Evolutionary conservation across 2,797 vertebrate species (phyloP).

Genomic region (Lateolabrax maculatus): DNA sequence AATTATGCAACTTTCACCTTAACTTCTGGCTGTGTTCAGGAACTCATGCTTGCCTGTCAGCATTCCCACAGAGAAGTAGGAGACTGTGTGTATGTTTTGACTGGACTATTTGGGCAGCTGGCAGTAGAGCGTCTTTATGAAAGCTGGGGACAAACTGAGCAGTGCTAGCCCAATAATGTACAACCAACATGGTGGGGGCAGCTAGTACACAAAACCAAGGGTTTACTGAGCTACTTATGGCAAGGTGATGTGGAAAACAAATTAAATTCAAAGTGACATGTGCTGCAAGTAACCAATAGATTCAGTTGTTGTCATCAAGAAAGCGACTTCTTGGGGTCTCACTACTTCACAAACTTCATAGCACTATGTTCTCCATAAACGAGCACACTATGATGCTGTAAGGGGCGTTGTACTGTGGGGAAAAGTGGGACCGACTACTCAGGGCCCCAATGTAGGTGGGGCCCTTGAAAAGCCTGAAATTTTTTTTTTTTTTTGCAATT

Average conservation of each 20-base stretch:
- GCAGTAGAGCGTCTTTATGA: background rate
- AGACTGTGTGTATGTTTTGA: background rate
- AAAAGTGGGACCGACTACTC: too few relatives aligned
- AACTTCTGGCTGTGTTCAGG: background rate
- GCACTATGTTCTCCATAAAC: background rate
- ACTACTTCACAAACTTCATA: background rate
- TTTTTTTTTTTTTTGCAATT: too few relatives aligned
- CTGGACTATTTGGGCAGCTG: conserved; percentile 7
- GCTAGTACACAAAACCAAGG: conserved; percentile 1
- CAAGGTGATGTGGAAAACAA: conserved; percentile 18
- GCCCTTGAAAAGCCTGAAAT: too few relatives aligned
- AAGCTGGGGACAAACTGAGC: conserved; percentile 9
- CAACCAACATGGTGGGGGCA: conserved; percentile 17
- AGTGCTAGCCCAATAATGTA: background rate
- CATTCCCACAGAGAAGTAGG: background rate
- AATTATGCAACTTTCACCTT: background rate
- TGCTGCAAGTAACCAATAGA: background rate
- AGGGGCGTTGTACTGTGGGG: too few relatives aligned
- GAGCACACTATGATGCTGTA: background rate
- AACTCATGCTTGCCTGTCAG: background rate
- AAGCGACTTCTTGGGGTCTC: background rate
- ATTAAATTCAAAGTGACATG: conserved; percentile 1
- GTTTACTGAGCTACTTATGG: background rate
- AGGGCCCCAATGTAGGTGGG: too few relatives aligned
- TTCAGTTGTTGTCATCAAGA: background rate